phyloP scores from a whole-genome alignment of 2,797 vertebrate genomes.

The Echiichthys vipera region DNA sequence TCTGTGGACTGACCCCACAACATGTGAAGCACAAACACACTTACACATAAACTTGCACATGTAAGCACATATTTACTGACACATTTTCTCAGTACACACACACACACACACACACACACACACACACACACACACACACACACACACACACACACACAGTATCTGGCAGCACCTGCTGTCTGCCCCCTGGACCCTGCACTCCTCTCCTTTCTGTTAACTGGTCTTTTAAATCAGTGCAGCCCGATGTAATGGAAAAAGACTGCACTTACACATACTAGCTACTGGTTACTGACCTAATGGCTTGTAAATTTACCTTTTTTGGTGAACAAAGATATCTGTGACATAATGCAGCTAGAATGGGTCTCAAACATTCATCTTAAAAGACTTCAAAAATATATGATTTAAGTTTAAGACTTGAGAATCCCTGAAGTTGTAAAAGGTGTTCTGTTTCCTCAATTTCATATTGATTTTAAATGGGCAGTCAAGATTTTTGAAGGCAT shows the following conservation, averaged over 20 bases:
- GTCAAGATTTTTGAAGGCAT: slow-evolving; percentile 11
- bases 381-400: slow-evolving; percentile 16
- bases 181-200: slow-evolving; percentile 42
- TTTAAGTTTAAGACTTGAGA: slow-evolving; percentile 27
- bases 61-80: slow-evolving; percentile 15
- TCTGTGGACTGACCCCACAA: slow-evolving; percentile 59
- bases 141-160: background rate
- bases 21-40: slow-evolving; percentile 37
- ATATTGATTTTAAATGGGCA: slow-evolving; percentile 22
- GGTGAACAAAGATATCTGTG: slow-evolving; percentile 27
- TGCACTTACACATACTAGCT: slow-evolving; percentile 37
- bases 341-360: slow-evolving; percentile 29
- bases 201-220: slow-evolving; percentile 50
- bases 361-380: slow-evolving; percentile 15
- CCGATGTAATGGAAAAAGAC: slow-evolving; percentile 52
- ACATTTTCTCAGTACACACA: slow-evolving; percentile 32
- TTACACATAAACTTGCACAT: slow-evolving; percentile 9
- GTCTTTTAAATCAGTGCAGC: slow-evolving; percentile 59
- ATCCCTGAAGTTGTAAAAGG: slow-evolving; percentile 35
- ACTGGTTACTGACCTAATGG: slow-evolving; percentile 59
- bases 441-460: slow-evolving; percentile 36
- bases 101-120: background rate
- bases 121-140: slow-evolving; percentile 8
- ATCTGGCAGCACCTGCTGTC: slow-evolving; percentile 53
- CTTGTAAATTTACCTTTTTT: slow-evolving; percentile 46